A percentile compares a stretch with the other conserved stretches of the same genome.
Conservation (phyloP, 1,140 invertebrate species). For the Leptopilina boulardi region DNA sequence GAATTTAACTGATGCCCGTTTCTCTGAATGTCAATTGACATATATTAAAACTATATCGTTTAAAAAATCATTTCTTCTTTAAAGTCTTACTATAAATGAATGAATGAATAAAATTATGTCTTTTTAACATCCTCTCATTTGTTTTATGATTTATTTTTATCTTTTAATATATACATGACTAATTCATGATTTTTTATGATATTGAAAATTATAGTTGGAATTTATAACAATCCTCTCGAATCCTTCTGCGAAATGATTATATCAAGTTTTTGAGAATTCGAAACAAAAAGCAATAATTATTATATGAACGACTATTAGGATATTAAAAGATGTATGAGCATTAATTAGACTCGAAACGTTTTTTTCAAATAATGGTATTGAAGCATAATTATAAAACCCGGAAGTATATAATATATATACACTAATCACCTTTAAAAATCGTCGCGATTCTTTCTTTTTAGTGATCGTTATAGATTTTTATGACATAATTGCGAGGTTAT, state of each 20-base stretch:
- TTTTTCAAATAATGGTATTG: background rate
- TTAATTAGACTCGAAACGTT: background rate
- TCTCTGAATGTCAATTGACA: conserved; percentile 11
- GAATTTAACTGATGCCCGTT: background rate
- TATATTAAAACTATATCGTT: background rate
- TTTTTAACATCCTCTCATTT: no score
- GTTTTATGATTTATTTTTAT: no score
- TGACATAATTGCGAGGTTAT: conserved; percentile 9
- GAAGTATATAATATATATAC: background rate
- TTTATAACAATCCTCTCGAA: background rate
- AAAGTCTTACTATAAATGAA: no score
- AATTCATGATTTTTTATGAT: background rate
- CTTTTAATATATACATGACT: no score
- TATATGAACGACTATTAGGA: no score
- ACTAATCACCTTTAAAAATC: background rate
- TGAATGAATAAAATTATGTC: no score
- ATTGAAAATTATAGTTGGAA: no score
- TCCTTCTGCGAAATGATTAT: background rate
- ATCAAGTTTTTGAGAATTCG: background rate
- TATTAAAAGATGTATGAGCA: background rate
- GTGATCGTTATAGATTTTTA: background rate
- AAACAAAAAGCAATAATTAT: background rate
- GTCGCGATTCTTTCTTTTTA: background rate
- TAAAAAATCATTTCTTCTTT: no score
- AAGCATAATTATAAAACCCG: background rate